Percentiles rank a stretch among this genome's conserved stretches.
phyloP scores from a whole-genome alignment of 1,140 invertebrate genomes.

The Penaeus indicus region DNA sequence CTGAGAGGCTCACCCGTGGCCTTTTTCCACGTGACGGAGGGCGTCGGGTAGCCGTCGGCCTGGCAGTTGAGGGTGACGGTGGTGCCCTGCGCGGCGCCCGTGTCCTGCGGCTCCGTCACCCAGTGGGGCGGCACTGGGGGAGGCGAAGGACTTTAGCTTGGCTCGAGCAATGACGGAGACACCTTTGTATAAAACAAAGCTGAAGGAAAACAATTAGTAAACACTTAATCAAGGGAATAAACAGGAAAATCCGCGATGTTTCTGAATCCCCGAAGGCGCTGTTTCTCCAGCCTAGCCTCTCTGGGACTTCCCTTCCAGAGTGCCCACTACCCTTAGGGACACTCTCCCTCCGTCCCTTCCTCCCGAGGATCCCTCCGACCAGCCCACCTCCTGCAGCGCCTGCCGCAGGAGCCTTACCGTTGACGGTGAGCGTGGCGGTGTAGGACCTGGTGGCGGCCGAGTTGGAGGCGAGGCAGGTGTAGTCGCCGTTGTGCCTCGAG shows the following conservation, averaged over 20 bases:
- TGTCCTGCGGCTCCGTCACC: constrained; percentile 96
- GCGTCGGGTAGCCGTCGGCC: constrained; percentile 94
- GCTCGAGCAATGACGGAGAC: too few relatives aligned
- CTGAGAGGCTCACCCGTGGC: constrained; percentile 80
- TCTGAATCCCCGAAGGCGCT: too few relatives aligned
- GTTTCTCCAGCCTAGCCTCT: too few relatives aligned
- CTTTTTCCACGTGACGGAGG: constrained; percentile 95
- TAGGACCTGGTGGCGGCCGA: constrained; percentile 71
- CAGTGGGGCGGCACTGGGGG: constrained; percentile 92
- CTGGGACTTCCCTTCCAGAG: too few relatives aligned
- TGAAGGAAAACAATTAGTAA: too few relatives aligned
- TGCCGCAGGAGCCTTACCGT: constrained; percentile 72
- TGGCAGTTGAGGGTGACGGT: constrained; percentile 94
- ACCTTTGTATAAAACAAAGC: too few relatives aligned
- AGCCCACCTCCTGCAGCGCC: neutral
- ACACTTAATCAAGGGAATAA: too few relatives aligned
- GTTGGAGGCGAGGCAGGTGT: constrained; percentile 75
- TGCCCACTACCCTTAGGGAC: too few relatives aligned
- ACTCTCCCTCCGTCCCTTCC: too few relatives aligned
- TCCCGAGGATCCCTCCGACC: too few relatives aligned
- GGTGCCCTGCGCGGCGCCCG: constrained; percentile 92
- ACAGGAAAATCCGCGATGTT: too few relatives aligned
- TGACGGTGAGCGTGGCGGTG: constrained; percentile 73
- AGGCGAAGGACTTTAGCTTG: neutral
- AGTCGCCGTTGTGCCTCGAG: constrained; percentile 73